Evolutionary conservation across 2,797 vertebrate genomes (phyloP).

Genomic region (Champsocephalus esox): DNA sequence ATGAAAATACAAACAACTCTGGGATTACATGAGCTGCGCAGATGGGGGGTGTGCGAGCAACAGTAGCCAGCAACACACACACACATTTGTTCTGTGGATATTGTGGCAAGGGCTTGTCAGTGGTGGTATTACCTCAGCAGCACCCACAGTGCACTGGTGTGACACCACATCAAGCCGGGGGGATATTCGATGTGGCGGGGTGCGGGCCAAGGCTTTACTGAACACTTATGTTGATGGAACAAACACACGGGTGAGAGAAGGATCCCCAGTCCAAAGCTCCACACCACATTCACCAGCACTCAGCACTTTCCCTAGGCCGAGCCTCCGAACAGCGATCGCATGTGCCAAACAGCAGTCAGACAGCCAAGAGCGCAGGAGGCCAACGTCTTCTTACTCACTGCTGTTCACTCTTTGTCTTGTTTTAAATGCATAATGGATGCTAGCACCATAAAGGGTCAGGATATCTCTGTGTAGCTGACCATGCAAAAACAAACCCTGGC

Average conservation of each 20-base stretch:
- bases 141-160: conserved; percentile 64
- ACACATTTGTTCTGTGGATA: conserved; percentile 69
- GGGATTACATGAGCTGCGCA: conserved; percentile 41
- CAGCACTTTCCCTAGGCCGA: conserved; percentile 72
- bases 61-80: conserved; percentile 28
- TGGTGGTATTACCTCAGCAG: conserved; percentile 68
- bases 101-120: conserved; percentile 67
- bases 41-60: conserved; percentile 21
- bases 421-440: conserved; percentile 13
- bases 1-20: conserved; percentile 58
- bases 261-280: conserved; percentile 68
- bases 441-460: background rate
- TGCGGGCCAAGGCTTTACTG: conserved; percentile 68
- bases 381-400: conserved; percentile 38
- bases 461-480: conserved; percentile 34
- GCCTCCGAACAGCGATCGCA: conserved; percentile 41
- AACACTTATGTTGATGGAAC: conserved; percentile 77
- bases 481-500: conserved; percentile 45
- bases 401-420: conserved; percentile 18
- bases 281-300: conserved; percentile 74
- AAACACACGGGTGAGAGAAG: conserved; percentile 61
- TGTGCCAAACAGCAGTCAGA: conserved; percentile 54
- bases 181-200: conserved; percentile 48
- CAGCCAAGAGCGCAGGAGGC: conserved; percentile 50
- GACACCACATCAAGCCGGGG: conserved; percentile 74